Evolutionary conservation across 2,888 invertebrate genomes (phyloP), one percentile per base, ranked within the genome.

Genomic region (Acleris holmiana): DNA sequence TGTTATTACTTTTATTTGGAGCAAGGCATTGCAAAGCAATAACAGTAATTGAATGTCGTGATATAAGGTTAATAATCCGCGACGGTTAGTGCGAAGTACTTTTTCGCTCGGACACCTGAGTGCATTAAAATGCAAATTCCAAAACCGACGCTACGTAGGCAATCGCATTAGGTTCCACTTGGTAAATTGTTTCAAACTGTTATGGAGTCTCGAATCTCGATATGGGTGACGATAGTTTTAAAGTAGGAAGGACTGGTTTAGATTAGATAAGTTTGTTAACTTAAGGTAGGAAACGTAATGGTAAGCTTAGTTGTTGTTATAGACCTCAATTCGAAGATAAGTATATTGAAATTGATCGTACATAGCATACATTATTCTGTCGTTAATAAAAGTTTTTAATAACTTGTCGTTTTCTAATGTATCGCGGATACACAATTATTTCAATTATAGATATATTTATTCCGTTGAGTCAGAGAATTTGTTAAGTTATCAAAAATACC

Each of bases 41-140:
- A 54, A 48, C 8, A 54, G 23, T 55, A 55, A 61, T 61, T 48
- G 61, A 53, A 35, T 54, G 41, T 41, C 48, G 54, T 29, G 15
- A 48, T 48, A 40, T 48, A 29, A 49, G 47, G n/a, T 23, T 19
- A 23, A 49, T 23, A 49, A 44, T 44, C 17, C 18, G 47, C 23
- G 23, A 55, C 55, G 55, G 54, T 55, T 55, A 48, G 35, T 54
- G 54, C 21, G 47, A 21, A 47, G 44, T 15, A 25, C 25, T 49
- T 55, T 61, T 19, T 48, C 61, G 61, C 61, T 55, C 40, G 41
- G 41, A 48, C 48, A 41, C 41, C 55, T 61, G 23, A 54, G 23
- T 40, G 25, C 25, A 49, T 55, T 61, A 49, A 48, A 48, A 61
- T 55, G 48, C 40, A 55, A 41, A 49, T 41, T n/a, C 41, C 1